phyloP scores from a whole-genome alignment of 2,113 vertebrate genomes.

The Phylloscopus whistleri region DNA sequence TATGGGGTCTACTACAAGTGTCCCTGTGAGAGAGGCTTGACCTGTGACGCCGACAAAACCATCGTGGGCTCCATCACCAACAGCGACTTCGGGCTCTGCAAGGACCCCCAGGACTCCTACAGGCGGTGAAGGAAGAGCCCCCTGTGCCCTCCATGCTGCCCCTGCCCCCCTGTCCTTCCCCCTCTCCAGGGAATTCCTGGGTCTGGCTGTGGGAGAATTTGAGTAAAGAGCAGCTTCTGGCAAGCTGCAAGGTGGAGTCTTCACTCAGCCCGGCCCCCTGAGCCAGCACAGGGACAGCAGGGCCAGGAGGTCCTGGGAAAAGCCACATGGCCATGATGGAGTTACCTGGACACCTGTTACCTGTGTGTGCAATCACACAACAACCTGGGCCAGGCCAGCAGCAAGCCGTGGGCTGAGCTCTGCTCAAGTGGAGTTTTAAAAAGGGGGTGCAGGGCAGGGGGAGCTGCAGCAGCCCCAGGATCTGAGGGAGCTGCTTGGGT shows the following conservation, averaged over 20 bases:
- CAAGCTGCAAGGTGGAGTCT: fast-evolving
- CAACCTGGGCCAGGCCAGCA: not conserved
- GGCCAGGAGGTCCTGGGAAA: not conserved
- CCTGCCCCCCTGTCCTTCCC: not conserved
- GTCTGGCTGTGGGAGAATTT: not conserved
- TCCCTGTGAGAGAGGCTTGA: constrained; percentile 78
- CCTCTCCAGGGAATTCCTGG: not conserved
- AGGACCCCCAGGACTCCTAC: not conserved
- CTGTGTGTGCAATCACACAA: fast-evolving
- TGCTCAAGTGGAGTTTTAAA: not conserved
- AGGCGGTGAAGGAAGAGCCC: not conserved
- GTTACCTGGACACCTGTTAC: not conserved
- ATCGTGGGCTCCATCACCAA: constrained; percentile 79
- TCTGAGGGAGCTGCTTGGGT: fast-evolving
- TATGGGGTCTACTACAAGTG: constrained; percentile 78
- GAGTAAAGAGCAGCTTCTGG: constrained; percentile 17
- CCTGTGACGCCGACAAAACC: constrained; percentile 60
- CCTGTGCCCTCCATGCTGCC: fast-evolving
- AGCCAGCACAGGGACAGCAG: not conserved
- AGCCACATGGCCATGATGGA: not conserved
- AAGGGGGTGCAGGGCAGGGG: not conserved
- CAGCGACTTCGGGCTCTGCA: constrained; percentile 73
- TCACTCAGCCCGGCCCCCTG: fast-evolving
- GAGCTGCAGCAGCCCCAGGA: not conserved
- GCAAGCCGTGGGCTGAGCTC: not conserved